phyloP scores from a whole-genome alignment of 2,113 vertebrate genomes.

The Sinocyclocheilus rhinocerous region DNA sequence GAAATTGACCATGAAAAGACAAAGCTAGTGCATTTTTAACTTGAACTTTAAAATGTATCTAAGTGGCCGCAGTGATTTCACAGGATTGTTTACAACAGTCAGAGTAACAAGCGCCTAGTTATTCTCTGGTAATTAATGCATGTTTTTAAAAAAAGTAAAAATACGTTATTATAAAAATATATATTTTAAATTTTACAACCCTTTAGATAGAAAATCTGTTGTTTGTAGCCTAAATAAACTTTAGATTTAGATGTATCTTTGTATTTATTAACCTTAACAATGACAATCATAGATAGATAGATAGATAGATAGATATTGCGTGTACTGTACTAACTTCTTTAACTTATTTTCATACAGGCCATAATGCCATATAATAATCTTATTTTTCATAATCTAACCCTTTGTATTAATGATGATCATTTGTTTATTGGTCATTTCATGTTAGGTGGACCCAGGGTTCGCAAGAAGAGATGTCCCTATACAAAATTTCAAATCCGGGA shows the following conservation, averaged over 20 bases:
- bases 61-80: conserved; percentile 28
- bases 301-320: too few species aligned
- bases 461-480: conserved; percentile 97
- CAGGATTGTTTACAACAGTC: not conserved
- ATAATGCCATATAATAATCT: not conserved
- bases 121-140: conserved; percentile 31
- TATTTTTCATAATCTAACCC: not conserved
- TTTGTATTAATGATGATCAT: not conserved
- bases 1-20: conserved; percentile 98
- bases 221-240: not conserved
- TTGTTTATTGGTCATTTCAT: conserved; percentile 58
- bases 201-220: not conserved
- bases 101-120: not conserved
- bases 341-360: not conserved
- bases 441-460: conserved; percentile 89
- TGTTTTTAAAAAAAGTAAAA: not conserved
- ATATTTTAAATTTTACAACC: not conserved
- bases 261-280: not conserved
- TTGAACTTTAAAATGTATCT: conserved; percentile 40
- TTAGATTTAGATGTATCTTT: not conserved
- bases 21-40: conserved; percentile 68
- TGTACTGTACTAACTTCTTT: too few species aligned
- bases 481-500: conserved; percentile 97
- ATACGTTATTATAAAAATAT: not conserved
- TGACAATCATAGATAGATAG: not conserved